Base-by-base conservation (phyloP, 2,888 invertebrate species). In the Lithosia quadra region DNA sequence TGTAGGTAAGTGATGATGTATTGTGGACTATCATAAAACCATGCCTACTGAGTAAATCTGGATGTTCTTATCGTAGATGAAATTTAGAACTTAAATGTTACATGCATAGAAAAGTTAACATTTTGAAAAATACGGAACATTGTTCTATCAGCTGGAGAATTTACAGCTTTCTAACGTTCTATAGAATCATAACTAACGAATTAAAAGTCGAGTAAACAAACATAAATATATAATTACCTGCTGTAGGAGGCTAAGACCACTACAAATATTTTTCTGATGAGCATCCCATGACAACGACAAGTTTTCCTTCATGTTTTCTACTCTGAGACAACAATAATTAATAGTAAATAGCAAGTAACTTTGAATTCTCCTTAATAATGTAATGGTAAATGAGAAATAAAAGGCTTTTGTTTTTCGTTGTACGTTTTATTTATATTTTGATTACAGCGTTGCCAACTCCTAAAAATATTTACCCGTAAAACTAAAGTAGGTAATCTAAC, bases 221-320 rank as follows among this genome's bases (percentile, higher is more conserved):
- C 18, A 9, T 34, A 15, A 18, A 13, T 58, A 67, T 21, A 28
- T 60, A 69, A 64, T 62, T 76, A 92, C 93, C 88, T 92, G 93
- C 74, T 93, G 93, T 28, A 93, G 77, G 22, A 78, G 71, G 72
- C 91, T 91, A 58, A 93, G 83, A n/a, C 93, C 92, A 65, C 77
- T 84, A 73, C 91, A 91, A 69, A 93, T 88, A 76, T 86, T 91
- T 39, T 84, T 88, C 67, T 90, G 86, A 73, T 92, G 88, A 9
- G 88, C 81, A 59, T 88, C 86, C 90, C 92, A 93, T 8, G 91
- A 84, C 39, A 93, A 79, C 22, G 89, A 86, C 68, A 91, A 85
- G 56, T 84, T 28, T 57, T 82, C 75, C 13, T 81, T 72, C 90
- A 90, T 90, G 34, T 22, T 77, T 67, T 18, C 43, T 7, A 43